phyloP scores from a whole-genome alignment of 2,113 vertebrate genomes.

The Phaethon lepturus region DNA sequence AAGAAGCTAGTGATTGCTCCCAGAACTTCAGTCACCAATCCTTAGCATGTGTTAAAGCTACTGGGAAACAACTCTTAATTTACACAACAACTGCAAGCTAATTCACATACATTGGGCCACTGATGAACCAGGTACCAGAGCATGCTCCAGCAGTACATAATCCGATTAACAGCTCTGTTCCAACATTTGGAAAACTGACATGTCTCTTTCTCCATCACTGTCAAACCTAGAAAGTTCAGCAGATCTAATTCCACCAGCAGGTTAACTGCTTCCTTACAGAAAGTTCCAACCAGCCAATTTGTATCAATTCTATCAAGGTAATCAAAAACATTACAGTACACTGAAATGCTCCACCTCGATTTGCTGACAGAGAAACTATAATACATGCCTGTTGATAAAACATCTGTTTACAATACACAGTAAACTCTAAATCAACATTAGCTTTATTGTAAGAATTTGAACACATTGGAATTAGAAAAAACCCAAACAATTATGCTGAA shows the following conservation, averaged over 20 bases:
- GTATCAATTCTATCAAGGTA: neutral
- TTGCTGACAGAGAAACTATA: neutral
- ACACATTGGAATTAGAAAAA: neutral
- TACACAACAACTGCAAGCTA: neutral
- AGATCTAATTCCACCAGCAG: neutral
- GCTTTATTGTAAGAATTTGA: neutral
- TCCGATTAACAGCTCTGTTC: neutral
- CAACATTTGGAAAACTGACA: neutral
- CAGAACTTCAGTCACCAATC: neutral
- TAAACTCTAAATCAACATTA: neutral
- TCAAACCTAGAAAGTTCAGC: neutral
- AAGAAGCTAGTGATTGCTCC: neutral
- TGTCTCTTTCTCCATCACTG: neutral
- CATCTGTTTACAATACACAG: neutral
- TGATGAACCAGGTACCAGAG: neutral
- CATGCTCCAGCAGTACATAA: accelerated
- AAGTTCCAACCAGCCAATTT: neutral
- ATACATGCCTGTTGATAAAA: neutral
- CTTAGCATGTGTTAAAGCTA: neutral
- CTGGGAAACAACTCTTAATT: neutral
- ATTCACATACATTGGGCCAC: neutral
- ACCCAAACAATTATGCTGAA: neutral
- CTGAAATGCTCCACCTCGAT: neutral
- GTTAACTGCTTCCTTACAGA: neutral
- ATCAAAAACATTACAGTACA: neutral